Conservation (phyloP, 2,888 invertebrate genomes). For the Orthosia incerta region DNA sequence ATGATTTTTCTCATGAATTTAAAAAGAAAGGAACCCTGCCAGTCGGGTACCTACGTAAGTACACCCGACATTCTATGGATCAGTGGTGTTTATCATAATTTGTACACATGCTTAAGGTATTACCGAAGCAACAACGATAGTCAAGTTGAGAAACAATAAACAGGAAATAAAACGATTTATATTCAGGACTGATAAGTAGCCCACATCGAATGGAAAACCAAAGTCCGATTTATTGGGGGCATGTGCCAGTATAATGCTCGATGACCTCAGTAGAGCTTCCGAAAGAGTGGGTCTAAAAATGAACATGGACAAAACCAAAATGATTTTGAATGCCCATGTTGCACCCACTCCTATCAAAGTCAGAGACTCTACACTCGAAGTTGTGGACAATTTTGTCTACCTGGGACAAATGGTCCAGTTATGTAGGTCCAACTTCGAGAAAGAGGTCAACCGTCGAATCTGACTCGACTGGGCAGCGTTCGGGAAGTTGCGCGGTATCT, state of each 20-base stretch:
- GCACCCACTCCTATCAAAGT: no score
- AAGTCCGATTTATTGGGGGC: background rate
- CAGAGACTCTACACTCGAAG: no score
- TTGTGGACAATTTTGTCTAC: no score
- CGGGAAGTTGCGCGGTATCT: no score
- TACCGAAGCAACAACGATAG: conserved; percentile 28
- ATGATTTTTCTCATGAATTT: background rate
- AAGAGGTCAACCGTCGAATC: no score
- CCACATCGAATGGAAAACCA: conserved; percentile 21
- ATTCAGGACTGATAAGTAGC: conserved; percentile 24
- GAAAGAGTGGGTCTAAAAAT: no score
- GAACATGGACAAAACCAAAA: no score
- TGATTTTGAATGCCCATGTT: no score
- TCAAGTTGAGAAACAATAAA: background rate
- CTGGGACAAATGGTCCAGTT: no score
- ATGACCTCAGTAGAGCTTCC: no score
- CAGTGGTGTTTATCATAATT: conserved; percentile 24
- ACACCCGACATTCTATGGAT: background rate
- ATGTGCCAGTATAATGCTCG: background rate
- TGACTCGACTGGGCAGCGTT: no score
- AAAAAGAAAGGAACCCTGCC: conserved; percentile 5
- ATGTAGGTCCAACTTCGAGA: no score
- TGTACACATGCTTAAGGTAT: conserved; percentile 15
- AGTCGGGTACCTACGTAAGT: background rate
- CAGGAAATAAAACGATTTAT: conserved; percentile 12